phyloP scores from a whole-genome alignment of 2,888 invertebrate species.

The Nebria salina region DNA sequence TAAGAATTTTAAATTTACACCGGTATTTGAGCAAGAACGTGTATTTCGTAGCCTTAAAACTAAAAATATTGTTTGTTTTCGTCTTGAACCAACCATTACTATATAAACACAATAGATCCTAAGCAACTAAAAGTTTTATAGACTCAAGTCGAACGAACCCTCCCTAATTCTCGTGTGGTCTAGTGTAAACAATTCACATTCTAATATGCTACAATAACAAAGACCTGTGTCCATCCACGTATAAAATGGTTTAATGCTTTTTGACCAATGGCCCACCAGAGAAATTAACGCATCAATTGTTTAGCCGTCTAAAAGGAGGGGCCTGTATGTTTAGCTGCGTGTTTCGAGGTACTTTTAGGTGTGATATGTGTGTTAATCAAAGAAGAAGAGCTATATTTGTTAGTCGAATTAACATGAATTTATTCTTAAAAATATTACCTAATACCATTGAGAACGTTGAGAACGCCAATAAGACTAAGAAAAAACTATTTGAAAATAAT shows the following conservation, averaged over 20 bases:
- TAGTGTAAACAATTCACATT: conserved; percentile 5
- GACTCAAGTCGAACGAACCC: conserved; percentile 13
- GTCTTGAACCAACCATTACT: conserved; percentile 16
- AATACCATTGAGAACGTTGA: background rate
- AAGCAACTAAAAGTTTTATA: conserved; percentile 13
- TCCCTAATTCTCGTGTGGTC: conserved; percentile 12
- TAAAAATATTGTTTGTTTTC: conserved; percentile 3
- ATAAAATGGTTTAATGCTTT: background rate
- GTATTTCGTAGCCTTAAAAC: too few species aligned
- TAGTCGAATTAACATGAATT: background rate
- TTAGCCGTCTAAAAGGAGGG: conserved; percentile 7
- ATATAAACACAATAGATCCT: conserved; percentile 12
- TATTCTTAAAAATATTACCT: too few species aligned
- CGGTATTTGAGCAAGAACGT: too few species aligned
- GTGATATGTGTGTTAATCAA: conserved; percentile 16
- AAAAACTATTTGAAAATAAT: background rate
- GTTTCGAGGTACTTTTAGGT: conserved; percentile 1
- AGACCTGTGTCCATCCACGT: background rate
- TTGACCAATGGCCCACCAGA: background rate
- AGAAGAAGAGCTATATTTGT: background rate
- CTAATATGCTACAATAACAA: conserved; percentile 3
- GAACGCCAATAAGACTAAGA: background rate
- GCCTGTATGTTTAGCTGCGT: conserved; percentile 15
- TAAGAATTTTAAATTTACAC: too few species aligned
- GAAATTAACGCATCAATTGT: conserved; percentile 15